Conservation (phyloP, 2,888 invertebrate genomes). For the Cerastis leucographa region DNA sequence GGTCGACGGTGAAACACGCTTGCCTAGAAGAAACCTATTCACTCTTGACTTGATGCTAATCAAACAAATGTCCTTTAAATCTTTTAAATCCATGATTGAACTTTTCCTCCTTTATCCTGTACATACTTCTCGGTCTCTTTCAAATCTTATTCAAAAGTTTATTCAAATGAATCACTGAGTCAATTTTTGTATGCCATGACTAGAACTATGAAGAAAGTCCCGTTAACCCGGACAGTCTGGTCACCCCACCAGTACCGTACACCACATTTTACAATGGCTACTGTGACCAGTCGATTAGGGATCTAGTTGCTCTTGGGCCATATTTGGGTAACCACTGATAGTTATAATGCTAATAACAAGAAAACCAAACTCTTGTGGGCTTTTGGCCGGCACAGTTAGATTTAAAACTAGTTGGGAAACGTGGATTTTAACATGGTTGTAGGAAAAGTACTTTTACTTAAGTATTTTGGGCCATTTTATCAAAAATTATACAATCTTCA, state of each 20-base stretch:
- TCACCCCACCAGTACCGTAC: conserved; percentile 33
- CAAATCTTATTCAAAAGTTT: background rate
- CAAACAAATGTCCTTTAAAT: background rate
- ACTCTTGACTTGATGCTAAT: no score
- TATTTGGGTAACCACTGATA: conserved; percentile 64
- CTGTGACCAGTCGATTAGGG: conserved; percentile 63
- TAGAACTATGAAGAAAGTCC: conserved; percentile 11
- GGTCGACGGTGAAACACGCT: no score
- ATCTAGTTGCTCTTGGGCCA: conserved; percentile 57
- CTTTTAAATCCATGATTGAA: background rate
- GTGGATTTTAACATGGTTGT: conserved; percentile 1
- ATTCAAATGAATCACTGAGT: background rate
- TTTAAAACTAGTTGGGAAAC: conserved; percentile 23
- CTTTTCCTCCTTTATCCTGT: background rate
- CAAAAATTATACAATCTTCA: background rate
- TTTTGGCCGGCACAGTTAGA: conserved; percentile 34
- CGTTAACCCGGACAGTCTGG: background rate
- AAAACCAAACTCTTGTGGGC: conserved; percentile 42
- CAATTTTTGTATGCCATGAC: background rate
- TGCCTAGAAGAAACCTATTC: no score
- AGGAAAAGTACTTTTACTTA: background rate
- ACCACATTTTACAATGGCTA: conserved; percentile 61
- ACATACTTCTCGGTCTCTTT: background rate
- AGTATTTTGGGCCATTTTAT: background rate
- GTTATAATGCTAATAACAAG: conserved; percentile 65